Evolutionary conservation across 2,797 vertebrate species (phyloP), one percentile per base, ranked within the genome.

Genomic region (Anguilla obscura): DNA sequence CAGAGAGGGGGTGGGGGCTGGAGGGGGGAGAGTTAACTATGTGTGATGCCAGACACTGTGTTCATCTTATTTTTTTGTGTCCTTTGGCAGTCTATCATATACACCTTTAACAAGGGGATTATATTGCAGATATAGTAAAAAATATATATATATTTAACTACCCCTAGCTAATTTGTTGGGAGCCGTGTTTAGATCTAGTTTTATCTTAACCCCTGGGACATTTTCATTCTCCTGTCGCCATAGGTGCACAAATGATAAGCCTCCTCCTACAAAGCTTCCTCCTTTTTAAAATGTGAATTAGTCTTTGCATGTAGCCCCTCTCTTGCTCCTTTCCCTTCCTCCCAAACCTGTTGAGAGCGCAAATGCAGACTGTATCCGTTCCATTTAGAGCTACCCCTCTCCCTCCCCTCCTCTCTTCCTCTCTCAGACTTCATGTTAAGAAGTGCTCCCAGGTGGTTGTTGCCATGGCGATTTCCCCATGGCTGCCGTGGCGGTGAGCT

Each of bases 401-500:
- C 71, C 27, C 80, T 12, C 85, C 63, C 63, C 86, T 87, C 69
- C 88, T 87, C 89, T 89, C 89, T 89, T 89, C 84, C 89, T 88
- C 80, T 85, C 90, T 89, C 89, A 86, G 90, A 90, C 89, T 93
- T 92, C 92, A 90, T 92, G 93, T 93, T 93, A 93, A 93, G 92
- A 93, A 93, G 91, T 91, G 92, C 90, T 93, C 93, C 92, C 93
- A 93, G 93, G 93, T 93, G 93, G 92, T 90, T 90, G 93, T 93
- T 93, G 92, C 93, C 91, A 93, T 93, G 91, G 92, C 88, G 88
- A 93, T 93, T 91, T 91, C 90, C 92, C 90, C 87, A 83, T 88
- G 89, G 90, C 92, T 93, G 93, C 91, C 86, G 91, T 92, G 90
- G 90, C 89, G 90, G 91, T 90, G 88, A 84, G 89, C 89, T 91